These are phyloP conservation scores for Sycophila texana DNA, from an alignment of 2,888 invertebrate genomes.

Conservation along the genomic window DNA sequence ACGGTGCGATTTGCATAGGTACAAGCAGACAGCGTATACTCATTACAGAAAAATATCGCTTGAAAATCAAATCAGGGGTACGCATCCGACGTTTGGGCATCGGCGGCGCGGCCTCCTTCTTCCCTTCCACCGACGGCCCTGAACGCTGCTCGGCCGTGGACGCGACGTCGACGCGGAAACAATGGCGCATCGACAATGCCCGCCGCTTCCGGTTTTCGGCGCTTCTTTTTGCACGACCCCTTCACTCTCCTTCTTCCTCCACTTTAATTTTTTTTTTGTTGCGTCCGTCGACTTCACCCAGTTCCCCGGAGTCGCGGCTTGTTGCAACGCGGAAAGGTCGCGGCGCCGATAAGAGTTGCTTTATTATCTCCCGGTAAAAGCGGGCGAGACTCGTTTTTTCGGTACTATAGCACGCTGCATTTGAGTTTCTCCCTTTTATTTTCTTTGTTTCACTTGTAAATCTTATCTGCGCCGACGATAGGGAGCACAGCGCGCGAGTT, in stretches of 20 bases:
- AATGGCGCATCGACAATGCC: slow-evolving; percentile 62
- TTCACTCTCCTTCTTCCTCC: neutral
- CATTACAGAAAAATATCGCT: no score
- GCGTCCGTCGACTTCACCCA: neutral
- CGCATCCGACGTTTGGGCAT: slow-evolving; percentile 22
- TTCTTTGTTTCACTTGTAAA: slow-evolving; percentile 12
- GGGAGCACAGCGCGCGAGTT: neutral
- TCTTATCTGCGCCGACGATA: slow-evolving; percentile 6
- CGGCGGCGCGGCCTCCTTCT: neutral
- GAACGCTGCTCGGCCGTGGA: slow-evolving; percentile 62
- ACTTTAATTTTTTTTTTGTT: neutral
- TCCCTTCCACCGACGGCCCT: slow-evolving; percentile 50
- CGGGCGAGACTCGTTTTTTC: neutral
- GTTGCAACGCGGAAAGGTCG: neutral
- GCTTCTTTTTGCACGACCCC: slow-evolving; percentile 9
- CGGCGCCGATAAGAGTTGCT: neutral
- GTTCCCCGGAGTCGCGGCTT: neutral
- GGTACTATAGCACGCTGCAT: neutral
- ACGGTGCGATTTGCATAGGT: no score
- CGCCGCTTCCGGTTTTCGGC: slow-evolving; percentile 61
- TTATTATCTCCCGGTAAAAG: neutral
- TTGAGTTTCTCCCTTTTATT: neutral
- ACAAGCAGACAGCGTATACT: no score
- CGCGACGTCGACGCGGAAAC: slow-evolving; percentile 53
- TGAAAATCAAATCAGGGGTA: neutral